A percentile compares a stretch with the other conserved stretches of the same genome.
Evolutionary conservation across 2,888 invertebrate genomes (phyloP).

Genomic region (Altica lythri): DNA sequence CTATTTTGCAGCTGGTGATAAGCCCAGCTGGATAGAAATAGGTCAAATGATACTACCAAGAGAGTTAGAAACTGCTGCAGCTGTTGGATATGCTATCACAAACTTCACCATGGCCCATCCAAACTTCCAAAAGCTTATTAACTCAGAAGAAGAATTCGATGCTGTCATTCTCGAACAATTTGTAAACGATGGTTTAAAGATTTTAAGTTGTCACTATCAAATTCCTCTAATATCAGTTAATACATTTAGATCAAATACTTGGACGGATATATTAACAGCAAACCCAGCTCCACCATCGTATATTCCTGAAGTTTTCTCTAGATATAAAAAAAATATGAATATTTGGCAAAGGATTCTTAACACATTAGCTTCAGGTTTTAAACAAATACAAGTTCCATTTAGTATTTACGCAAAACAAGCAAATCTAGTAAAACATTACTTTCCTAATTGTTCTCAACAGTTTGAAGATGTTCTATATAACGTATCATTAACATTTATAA

Average conservation of each 20-base stretch:
- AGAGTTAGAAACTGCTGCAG: too few relatives aligned
- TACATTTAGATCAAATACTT: constrained; percentile 56
- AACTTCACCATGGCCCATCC: too few relatives aligned
- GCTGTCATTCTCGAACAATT: constrained; percentile 58
- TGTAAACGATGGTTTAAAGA: constrained; percentile 58
- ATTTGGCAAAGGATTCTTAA: constrained; percentile 63
- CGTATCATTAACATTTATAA: constrained; percentile 45
- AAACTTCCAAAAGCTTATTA: constrained; percentile 48
- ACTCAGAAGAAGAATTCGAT: constrained; percentile 54
- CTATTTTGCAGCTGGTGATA: too few relatives aligned
- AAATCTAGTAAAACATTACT: constrained; percentile 36
- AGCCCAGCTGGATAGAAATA: too few relatives aligned
- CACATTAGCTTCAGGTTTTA: constrained; percentile 39
- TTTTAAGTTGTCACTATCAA: constrained; percentile 52
- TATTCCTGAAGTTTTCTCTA: constrained; percentile 58
- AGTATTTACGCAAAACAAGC: constrained; percentile 36
- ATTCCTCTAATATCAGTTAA: constrained; percentile 53
- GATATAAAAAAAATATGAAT: constrained; percentile 56
- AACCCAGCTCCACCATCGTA: constrained; percentile 59
- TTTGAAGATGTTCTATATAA: too few relatives aligned
- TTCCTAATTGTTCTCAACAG: constrained; percentile 40
- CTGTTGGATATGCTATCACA: too few relatives aligned
- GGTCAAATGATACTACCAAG: too few relatives aligned
- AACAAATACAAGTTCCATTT: constrained; percentile 30
- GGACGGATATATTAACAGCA: constrained; percentile 43